Conservation (phyloP, 2,113 vertebrate genomes). For the Lepus americanus region DNA sequence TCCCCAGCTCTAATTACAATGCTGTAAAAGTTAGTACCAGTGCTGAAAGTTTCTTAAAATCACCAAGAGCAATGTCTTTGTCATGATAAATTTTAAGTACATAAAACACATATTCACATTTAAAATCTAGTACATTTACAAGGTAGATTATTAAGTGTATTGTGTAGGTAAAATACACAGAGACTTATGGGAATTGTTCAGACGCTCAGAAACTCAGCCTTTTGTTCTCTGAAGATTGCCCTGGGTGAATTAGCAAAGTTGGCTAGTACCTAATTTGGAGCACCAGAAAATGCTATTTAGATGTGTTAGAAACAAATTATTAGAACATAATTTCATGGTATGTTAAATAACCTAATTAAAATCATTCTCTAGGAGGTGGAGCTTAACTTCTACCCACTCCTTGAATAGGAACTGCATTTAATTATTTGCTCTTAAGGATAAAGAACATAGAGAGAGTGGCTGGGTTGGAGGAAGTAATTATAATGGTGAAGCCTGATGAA, state of each 20-base stretch:
- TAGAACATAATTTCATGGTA: background rate
- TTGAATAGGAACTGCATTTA: background rate
- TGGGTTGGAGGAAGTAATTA: background rate
- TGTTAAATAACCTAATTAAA: background rate
- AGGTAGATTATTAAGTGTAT: no score
- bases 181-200: background rate
- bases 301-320: background rate
- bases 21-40: background rate
- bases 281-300: slow-evolving; percentile 1
- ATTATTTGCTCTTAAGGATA: background rate
- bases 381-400: background rate
- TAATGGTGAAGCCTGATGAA: background rate
- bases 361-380: background rate
- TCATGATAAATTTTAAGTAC: background rate
- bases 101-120: background rate
- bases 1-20: background rate
- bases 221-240: background rate
- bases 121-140: background rate
- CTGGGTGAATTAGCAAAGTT: background rate
- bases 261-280: background rate
- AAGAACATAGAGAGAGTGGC: no score
- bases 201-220: background rate
- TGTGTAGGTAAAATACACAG: background rate
- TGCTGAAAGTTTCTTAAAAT: background rate
- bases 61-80: background rate